Percentiles rank a stretch among this genome's conserved stretches.
Evolutionary conservation across 2,113 vertebrate species (phyloP).

Genomic region (Amblyopsis rosae): DNA sequence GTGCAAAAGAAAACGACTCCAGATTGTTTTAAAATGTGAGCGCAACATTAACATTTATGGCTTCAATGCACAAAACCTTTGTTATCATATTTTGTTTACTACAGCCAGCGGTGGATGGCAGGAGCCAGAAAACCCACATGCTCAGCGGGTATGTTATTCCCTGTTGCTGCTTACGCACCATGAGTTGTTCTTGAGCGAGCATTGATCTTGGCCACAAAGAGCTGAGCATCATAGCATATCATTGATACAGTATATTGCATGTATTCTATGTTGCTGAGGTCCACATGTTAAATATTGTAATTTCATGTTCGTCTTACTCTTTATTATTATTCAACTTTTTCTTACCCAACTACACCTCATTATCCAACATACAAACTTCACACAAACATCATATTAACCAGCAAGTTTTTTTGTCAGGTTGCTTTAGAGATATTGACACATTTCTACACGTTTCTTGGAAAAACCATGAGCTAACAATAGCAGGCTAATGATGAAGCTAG

Average conservation of each 20-base stretch:
- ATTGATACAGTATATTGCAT: background rate
- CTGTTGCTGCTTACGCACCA: constrained; percentile 22
- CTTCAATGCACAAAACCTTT: background rate
- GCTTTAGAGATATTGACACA: too few relatives aligned
- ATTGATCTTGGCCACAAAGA: constrained; percentile 11
- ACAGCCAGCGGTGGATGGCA: constrained; percentile 98
- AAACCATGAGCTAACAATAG: too few relatives aligned
- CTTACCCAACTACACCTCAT: too few relatives aligned
- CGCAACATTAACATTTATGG: background rate
- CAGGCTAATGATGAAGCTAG: too few relatives aligned
- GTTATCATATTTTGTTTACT: constrained; percentile 34
- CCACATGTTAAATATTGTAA: too few relatives aligned
- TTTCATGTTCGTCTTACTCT: too few relatives aligned
- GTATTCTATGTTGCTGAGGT: background rate
- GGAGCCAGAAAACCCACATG: constrained; percentile 93
- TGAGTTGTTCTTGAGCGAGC: constrained; percentile 26
- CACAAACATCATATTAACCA: too few relatives aligned
- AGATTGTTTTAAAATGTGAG: background rate
- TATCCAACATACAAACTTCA: too few relatives aligned
- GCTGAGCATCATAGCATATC: background rate
- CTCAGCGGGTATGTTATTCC: constrained; percentile 84
- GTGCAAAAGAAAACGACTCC: background rate
- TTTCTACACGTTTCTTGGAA: too few relatives aligned
- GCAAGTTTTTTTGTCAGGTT: too few relatives aligned
- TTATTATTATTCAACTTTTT: too few relatives aligned